phyloP scores from a whole-genome alignment of 2,797 vertebrate species.

The Siniperca scherzeri region DNA sequence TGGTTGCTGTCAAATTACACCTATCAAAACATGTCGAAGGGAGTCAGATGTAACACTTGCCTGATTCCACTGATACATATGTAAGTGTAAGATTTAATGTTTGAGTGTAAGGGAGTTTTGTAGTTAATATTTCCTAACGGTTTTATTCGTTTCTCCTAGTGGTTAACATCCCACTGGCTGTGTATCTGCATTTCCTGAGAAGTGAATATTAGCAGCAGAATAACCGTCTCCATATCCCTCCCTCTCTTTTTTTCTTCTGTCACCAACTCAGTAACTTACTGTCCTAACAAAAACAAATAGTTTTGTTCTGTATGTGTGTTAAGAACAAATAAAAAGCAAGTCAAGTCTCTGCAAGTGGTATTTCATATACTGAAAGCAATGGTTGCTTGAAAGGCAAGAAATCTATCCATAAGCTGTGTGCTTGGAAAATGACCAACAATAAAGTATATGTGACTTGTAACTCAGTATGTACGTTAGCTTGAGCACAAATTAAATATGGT shows the following conservation, averaged over 20 bases:
- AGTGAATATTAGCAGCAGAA: too few species aligned
- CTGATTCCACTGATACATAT: too few species aligned
- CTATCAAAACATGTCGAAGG: too few species aligned
- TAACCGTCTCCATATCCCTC: background rate
- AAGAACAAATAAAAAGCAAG: background rate
- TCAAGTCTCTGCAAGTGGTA: background rate
- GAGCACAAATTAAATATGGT: background rate
- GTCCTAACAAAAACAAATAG: background rate
- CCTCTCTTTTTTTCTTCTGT: background rate
- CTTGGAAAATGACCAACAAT: background rate
- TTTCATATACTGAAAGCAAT: conserved; percentile 1
- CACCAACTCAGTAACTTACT: background rate
- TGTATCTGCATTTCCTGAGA: background rate
- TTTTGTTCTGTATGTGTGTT: background rate
- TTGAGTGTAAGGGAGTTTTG: too few species aligned
- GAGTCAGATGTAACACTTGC: too few species aligned
- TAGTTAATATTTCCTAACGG: too few species aligned
- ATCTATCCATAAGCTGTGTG: background rate
- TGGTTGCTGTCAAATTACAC: too few species aligned
- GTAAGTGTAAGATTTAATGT: too few species aligned
- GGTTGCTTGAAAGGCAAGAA: background rate
- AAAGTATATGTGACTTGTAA: background rate
- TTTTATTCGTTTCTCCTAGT: too few species aligned
- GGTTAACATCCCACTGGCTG: background rate
- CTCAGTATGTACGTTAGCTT: background rate